Percentiles rank a stretch among this genome's conserved stretches.
Conservation (phyloP, 2,797 vertebrate genomes). For the Kryptolebias ocellatus region DNA sequence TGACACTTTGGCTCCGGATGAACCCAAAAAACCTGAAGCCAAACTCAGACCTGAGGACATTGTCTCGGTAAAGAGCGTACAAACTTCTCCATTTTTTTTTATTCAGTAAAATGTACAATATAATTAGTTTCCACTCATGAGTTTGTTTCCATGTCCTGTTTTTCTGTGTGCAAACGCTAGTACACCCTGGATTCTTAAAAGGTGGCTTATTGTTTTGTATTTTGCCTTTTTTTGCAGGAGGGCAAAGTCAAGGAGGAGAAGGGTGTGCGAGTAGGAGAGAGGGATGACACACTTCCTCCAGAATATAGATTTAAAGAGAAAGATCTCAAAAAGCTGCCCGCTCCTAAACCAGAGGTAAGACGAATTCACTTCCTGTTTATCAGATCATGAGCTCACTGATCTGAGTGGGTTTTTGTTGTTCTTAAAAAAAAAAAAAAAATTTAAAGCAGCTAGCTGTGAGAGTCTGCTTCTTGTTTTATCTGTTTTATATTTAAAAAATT, state of each 20-base stretch:
- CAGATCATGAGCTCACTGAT: neutral
- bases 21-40: conserved; percentile 57
- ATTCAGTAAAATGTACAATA: neutral
- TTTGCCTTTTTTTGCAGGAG: conserved; percentile 57
- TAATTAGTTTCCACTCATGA: neutral
- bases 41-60: conserved; percentile 76
- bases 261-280: conserved; percentile 76
- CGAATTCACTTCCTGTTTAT: neutral
- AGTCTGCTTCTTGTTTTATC: too few species aligned
- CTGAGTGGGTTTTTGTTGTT: neutral
- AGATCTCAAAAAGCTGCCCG: conserved; percentile 59
- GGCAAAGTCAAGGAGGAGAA: conserved; percentile 58
- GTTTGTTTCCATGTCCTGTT: neutral
- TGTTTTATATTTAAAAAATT: too few species aligned
- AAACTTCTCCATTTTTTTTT: neutral
- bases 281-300: conserved; percentile 72
- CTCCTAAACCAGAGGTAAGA: conserved; percentile 73
- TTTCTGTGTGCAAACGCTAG: neutral
- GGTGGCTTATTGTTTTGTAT: neutral
- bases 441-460: too few species aligned
- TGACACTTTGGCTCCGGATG: conserved; percentile 55
- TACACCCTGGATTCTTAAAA: neutral
- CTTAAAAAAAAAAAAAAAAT: too few species aligned
- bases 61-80: conserved; percentile 63
- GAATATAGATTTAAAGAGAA: conserved; percentile 73